Evolutionary conservation across 2,888 invertebrate genomes (phyloP).

Genomic region (Coleophora deauratella): DNA sequence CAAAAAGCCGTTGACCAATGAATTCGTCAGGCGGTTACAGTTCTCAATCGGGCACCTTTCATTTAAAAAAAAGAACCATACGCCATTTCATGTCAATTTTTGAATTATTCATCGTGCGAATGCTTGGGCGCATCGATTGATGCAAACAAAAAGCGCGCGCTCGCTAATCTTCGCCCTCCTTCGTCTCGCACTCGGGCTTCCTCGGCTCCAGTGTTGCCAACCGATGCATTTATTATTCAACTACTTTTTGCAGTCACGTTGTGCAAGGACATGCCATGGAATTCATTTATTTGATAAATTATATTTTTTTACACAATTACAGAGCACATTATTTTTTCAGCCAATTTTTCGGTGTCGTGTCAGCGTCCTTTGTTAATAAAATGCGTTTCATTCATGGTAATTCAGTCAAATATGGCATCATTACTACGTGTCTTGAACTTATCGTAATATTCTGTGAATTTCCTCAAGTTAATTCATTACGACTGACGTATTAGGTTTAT

Average conservation of each 20-base stretch:
- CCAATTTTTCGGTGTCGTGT: slow-evolving; percentile 58
- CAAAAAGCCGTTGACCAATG: slow-evolving; percentile 72
- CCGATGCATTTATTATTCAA: slow-evolving; percentile 64
- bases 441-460: slow-evolving; percentile 44
- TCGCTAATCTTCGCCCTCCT: slow-evolving; percentile 70
- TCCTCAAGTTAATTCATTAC: background rate
- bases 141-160: slow-evolving; percentile 70
- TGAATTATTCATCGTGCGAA: slow-evolving; percentile 74
- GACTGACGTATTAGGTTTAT: slow-evolving; percentile 39
- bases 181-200: slow-evolving; percentile 50
- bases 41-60: slow-evolving; percentile 75
- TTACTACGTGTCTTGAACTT: slow-evolving; percentile 38
- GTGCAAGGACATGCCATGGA: slow-evolving; percentile 65
- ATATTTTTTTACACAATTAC: slow-evolving; percentile 41
- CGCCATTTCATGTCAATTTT: slow-evolving; percentile 75
- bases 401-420: slow-evolving; percentile 46
- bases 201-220: slow-evolving; percentile 62
- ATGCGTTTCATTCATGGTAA: slow-evolving; percentile 39
- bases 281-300: slow-evolving; percentile 71
- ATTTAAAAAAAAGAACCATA: slow-evolving; percentile 72
- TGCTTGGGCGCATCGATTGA: slow-evolving; percentile 74
- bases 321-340: slow-evolving; percentile 34
- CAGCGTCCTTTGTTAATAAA: slow-evolving; percentile 41
- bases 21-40: slow-evolving; percentile 75
- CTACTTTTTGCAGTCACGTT: slow-evolving; percentile 71